These are phyloP conservation scores for Channallabes apus DNA, from an alignment of 2,797 vertebrate species.

Conservation along the genomic window DNA sequence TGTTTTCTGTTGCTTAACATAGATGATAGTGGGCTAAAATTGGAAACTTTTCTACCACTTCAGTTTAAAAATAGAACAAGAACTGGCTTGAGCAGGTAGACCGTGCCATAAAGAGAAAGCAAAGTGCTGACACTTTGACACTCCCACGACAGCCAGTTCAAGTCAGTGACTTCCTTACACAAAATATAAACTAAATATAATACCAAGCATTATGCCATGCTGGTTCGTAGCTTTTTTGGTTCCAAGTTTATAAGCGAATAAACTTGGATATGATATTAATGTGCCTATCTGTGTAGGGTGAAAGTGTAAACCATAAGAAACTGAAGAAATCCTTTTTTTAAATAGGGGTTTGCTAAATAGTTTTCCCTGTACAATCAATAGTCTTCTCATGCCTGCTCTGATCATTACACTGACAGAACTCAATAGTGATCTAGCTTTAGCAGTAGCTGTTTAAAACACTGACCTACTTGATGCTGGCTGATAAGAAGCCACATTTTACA, in stretches of 20 bases:
- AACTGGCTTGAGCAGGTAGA: constrained; percentile 30
- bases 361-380: constrained; percentile 44
- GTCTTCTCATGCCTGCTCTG: constrained; percentile 39
- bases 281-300: neutral
- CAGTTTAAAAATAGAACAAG: constrained; percentile 71
- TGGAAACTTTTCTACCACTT: constrained; percentile 72
- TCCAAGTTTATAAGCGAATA: constrained; percentile 4
- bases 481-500: constrained; percentile 27
- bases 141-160: constrained; percentile 16
- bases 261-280: neutral
- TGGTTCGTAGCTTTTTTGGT: neutral
- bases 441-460: constrained; percentile 55
- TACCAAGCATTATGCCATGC: neutral
- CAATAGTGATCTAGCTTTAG: constrained; percentile 47
- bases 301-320: neutral
- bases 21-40: constrained; percentile 70
- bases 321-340: neutral
- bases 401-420: constrained; percentile 35
- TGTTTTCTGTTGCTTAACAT: constrained; percentile 81
- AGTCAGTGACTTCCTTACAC: neutral
- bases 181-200: constrained; percentile 10
- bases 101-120: constrained; percentile 47
- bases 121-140: constrained; percentile 27
- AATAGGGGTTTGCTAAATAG: neutral
- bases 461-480: constrained; percentile 52